phyloP scores from a whole-genome alignment of 1,140 invertebrate species.

The Orchestia grillus region DNA sequence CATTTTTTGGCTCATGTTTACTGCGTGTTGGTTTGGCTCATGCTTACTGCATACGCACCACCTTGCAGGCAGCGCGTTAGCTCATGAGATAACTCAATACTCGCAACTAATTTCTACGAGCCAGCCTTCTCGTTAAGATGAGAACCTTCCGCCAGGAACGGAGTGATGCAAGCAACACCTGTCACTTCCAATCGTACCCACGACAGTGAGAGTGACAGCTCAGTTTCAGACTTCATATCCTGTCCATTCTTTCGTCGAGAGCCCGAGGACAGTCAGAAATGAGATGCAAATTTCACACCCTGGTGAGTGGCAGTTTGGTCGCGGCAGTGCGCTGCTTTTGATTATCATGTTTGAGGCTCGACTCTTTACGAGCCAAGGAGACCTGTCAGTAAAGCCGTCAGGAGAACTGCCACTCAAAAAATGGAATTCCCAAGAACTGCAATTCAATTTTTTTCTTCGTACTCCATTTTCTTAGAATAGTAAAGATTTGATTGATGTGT shows the following conservation, averaged over 20 bases:
- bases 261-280: not conserved
- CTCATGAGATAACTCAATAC: too few species aligned
- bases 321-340: not conserved
- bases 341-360: not conserved
- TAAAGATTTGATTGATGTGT: too few species aligned
- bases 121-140: not conserved
- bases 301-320: not conserved
- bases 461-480: not conserved
- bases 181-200: not conserved
- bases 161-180: not conserved
- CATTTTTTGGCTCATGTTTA: not conserved
- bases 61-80: too few species aligned
- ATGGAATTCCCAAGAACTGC: not conserved
- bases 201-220: not conserved
- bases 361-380: not conserved
- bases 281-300: not conserved
- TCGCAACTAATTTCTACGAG: not conserved
- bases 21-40: not conserved
- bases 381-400: not conserved
- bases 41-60: not conserved
- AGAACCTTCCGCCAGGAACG: not conserved
- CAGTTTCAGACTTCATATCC: not conserved
- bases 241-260: not conserved
- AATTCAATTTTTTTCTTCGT: not conserved
- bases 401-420: not conserved